Base-by-base conservation (phyloP, 2,888 invertebrate genomes). In the Amblyteles armatorius region DNA sequence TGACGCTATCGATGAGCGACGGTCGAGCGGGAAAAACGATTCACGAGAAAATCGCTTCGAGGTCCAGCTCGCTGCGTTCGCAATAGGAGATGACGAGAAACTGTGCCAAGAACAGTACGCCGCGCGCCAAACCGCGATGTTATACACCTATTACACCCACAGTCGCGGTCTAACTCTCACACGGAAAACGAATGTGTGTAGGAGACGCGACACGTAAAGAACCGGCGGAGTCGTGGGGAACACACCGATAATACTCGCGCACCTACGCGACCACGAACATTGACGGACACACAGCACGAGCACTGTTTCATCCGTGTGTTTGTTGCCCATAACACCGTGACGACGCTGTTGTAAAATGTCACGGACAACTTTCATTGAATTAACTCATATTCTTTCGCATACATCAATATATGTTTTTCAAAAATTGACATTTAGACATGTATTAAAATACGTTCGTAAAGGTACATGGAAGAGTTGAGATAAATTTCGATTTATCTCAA, bases 1-100 rank as follows among this genome's bases (percentile, higher is more conserved):
- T 16, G 48, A 48, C 44, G 36, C 29, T 36, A 40, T 40, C 13
- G 36, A 65, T 1, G 19, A 11, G 19, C 65, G 52, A 52, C 13
- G 2, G 36, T 55, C 33, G 81, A 57, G 48, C 86, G 26, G 40
- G 73, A 57, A 77, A 80, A 55, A 71, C 76, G 63, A 50, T 72
- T 48, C 63, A 60, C 69, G 57, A 76, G 69, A 87, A 86, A 78
- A 80, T 79, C 55, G 79, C 86, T 69, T 74, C 48, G 85, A 88
- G 86, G 86, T 84, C 86, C 87, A 88, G 87, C 87, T 89, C 86
- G 88, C 84, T 91, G 90, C 90, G 91, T 87, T 91, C 92, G 90
- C 92, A 90, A 91, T 91, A 91, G 90, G 90, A 92, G 93, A 92
- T 92, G 92, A 90, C 88, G 90, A 92, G 93, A 93, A 93, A 93